Base-by-base conservation (phyloP, 2,797 vertebrate species). In the Rhabdophis nuchalis region DNA sequence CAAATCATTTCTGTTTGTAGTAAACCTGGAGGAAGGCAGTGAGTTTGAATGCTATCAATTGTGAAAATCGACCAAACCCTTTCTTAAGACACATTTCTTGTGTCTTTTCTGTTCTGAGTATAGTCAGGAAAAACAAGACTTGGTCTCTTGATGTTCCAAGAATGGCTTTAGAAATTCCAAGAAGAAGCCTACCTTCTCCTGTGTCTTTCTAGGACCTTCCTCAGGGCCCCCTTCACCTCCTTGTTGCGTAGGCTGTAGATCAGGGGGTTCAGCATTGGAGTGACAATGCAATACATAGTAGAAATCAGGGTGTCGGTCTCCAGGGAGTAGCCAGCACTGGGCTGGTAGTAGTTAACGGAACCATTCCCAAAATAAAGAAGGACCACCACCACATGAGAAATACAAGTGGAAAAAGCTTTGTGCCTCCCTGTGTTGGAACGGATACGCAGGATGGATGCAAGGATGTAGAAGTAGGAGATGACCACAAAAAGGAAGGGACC, bases 191-290 rank as follows among this genome's bases (percentile, higher is more conserved):
- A 0, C 9, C 0, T 0, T 2, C 57, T 58, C n/a, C 0, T 2
- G 0, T 16, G 5, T 0, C 3, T 9, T 1, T 4, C 52, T 13
- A 92, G 36, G 2, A 87, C 3, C 13, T 90, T 92, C 60, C 4
- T 0, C 29, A 96, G 32, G 0, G 96, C 96, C 1, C 52, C 85
- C 77, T 57, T 87, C 0, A 97, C 96, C 60, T 95, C 96, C 87
- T 91, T 95, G 89, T 96, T 97, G 56, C 92, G 93, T 27, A 97
- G 94, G 72, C 97, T 97, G 29, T 97, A 98, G 87, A 95, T 96
- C 53, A 97, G 85, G 4, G 97, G 96, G 92, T 96, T 97, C 92
- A 97, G 13, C 95, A 94, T 91, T 0, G 96, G 97, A 0, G 88
- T 94, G 91, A 97, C 0, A 0, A 96, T 93, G 0, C 96, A 96